Conservation (phyloP, 2,113 vertebrate species). For the Capreolus pygargus region DNA sequence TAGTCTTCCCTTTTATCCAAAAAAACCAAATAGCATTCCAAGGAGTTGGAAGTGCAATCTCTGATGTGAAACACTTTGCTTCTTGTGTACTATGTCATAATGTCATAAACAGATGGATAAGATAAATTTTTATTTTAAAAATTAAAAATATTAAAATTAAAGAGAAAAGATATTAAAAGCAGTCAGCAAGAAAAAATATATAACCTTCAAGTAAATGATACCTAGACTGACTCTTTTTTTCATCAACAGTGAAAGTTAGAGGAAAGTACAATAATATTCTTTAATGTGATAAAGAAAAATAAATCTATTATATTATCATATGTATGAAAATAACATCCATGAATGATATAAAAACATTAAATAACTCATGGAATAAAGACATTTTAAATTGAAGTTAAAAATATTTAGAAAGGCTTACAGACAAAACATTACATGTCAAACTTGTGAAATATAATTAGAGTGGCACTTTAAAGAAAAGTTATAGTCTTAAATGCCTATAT, state of each 20-base stretch:
- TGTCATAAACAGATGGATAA: conserved; percentile 74
- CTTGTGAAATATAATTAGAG: background rate
- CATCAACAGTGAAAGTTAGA: background rate
- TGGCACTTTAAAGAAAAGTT: background rate
- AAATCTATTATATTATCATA: background rate
- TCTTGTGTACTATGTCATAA: conserved; percentile 63
- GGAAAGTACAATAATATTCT: background rate
- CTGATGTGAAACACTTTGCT: conserved; percentile 55
- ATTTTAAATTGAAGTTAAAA: background rate
- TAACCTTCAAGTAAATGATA: background rate
- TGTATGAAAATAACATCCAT: background rate
- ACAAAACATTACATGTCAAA: background rate
- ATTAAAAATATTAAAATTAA: background rate
- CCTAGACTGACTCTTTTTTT: background rate
- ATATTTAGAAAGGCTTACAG: background rate
- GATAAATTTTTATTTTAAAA: conserved; percentile 69
- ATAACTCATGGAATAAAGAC: background rate
- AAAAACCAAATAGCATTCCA: conserved; percentile 51
- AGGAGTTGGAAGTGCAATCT: background rate
- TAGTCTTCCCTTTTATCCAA: conserved; percentile 42
- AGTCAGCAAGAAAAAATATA: background rate
- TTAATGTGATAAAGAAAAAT: background rate
- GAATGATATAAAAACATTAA: background rate
- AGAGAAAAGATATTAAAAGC: background rate
- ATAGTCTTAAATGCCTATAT: background rate